Evolutionary conservation across 1,140 invertebrate genomes (phyloP).

Genomic region (Tetranychus urticae): DNA sequence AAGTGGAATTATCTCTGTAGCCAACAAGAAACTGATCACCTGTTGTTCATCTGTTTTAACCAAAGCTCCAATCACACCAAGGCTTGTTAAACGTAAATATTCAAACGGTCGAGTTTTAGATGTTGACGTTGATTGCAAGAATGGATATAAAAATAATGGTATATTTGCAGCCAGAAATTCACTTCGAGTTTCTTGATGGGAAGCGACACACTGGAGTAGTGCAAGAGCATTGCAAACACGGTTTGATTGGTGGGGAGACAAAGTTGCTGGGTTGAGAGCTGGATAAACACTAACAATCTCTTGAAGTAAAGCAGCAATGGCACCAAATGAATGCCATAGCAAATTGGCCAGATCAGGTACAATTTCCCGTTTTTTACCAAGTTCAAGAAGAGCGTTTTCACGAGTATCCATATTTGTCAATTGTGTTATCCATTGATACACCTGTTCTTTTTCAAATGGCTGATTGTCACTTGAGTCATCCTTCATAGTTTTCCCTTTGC

Average conservation of each 20-base stretch:
- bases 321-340: slow-evolving; percentile 97
- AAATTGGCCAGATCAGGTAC: slow-evolving; percentile 87
- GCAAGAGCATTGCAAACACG: slow-evolving; percentile 94
- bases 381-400: slow-evolving; percentile 80
- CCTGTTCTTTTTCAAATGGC: slow-evolving; percentile 45
- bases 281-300: slow-evolving; percentile 85
- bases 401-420: slow-evolving; percentile 77
- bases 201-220: slow-evolving; percentile 93
- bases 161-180: slow-evolving; percentile 85
- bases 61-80: slow-evolving; percentile 94
- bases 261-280: slow-evolving; percentile 81
- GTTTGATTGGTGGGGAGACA: slow-evolving; percentile 56
- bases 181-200: slow-evolving; percentile 86
- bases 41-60: slow-evolving; percentile 99
- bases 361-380: slow-evolving; percentile 92
- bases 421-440: slow-evolving; percentile 84
- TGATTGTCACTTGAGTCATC: neutral
- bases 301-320: slow-evolving; percentile 83
- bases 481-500: neutral
- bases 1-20: slow-evolving; percentile 91
- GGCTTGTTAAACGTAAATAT: slow-evolving; percentile 80
- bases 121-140: slow-evolving; percentile 66
- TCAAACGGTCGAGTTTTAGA: slow-evolving; percentile 96
- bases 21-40: slow-evolving; percentile 93
- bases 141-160: slow-evolving; percentile 91